phyloP scores from a whole-genome alignment of 2,797 vertebrate genomes.

The Lateolabrax maculatus region DNA sequence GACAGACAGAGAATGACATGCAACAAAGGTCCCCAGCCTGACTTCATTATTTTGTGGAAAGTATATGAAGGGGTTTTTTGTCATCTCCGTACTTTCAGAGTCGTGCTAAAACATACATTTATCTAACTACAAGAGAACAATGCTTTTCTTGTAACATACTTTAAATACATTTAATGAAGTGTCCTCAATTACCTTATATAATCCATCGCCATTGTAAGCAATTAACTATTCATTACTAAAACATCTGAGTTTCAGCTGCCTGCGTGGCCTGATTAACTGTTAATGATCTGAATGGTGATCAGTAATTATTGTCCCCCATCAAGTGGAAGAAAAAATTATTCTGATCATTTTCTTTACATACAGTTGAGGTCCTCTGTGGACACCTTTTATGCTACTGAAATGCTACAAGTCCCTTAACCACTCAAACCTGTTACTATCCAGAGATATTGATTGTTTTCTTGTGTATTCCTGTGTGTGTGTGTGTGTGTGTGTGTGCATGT shows the following conservation, averaged over 20 bases:
- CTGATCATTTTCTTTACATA: slow-evolving; percentile 50
- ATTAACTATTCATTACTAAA: slow-evolving; percentile 40
- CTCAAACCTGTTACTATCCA: slow-evolving; percentile 24
- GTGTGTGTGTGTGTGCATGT: slow-evolving; percentile 10
- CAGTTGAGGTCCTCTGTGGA: slow-evolving; percentile 38
- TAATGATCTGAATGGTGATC: slow-evolving; percentile 61
- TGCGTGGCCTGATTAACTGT: slow-evolving; percentile 71
- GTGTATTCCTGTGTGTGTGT: slow-evolving; percentile 19
- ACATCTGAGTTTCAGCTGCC: slow-evolving; percentile 53
- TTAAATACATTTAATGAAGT: slow-evolving; percentile 45
- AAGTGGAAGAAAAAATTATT: slow-evolving; percentile 54
- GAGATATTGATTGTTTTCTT: slow-evolving; percentile 5
- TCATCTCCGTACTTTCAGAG: slow-evolving; percentile 9
- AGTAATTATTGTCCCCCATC: slow-evolving; percentile 65
- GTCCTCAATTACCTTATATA: slow-evolving; percentile 54
- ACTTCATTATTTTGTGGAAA: not conserved
- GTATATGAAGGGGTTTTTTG: not conserved
- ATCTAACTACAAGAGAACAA: not conserved
- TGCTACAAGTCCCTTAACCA: slow-evolving; percentile 32
- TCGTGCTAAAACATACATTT: slow-evolving; percentile 26
- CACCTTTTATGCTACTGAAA: slow-evolving; percentile 39
- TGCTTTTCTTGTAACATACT: slow-evolving; percentile 9
- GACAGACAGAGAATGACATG: not conserved
- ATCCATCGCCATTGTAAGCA: slow-evolving; percentile 35
- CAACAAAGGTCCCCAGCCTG: not conserved